Evolutionary conservation across 2,797 vertebrate species (phyloP).

Genomic region (Stomatorhinus walkeri): DNA sequence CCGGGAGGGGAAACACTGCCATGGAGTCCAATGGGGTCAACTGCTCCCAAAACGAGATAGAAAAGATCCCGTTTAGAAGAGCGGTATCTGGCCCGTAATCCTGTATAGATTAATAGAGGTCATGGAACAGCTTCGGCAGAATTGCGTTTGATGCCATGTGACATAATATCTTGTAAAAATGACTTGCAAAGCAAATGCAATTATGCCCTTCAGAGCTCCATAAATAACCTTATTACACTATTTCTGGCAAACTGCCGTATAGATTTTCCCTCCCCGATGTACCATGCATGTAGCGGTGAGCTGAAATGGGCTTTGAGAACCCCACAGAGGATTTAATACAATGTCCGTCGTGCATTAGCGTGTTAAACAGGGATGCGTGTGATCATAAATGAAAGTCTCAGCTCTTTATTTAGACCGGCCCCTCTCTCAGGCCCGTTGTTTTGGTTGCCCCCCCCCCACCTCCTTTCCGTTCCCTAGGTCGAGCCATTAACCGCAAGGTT

Average conservation of each 20-base stretch:
- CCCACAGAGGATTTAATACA: background rate
- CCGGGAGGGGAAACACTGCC: background rate
- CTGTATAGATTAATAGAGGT: background rate
- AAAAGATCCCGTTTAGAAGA: background rate
- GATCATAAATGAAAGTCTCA: background rate
- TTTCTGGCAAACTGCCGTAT: background rate
- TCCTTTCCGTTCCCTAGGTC: background rate
- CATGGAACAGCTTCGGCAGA: background rate
- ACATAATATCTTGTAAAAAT: background rate
- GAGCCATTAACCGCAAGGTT: slow-evolving; percentile 1
- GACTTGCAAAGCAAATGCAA: background rate
- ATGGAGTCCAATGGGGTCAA: background rate
- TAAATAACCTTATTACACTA: background rate
- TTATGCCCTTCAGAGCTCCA: slow-evolving; percentile 6
- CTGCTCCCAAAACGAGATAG: background rate
- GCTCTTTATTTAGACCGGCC: background rate
- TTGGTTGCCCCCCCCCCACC: background rate
- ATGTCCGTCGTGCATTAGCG: background rate
- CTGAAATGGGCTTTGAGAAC: background rate
- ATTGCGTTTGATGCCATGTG: background rate
- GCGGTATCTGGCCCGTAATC: background rate
- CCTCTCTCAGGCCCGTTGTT: background rate
- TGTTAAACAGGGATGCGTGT: background rate
- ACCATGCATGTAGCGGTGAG: background rate
- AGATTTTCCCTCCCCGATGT: background rate